Evolutionary conservation across 1,140 invertebrate genomes (phyloP), one percentile per base, ranked within the genome.

Genomic region (Bombus affinis): DNA sequence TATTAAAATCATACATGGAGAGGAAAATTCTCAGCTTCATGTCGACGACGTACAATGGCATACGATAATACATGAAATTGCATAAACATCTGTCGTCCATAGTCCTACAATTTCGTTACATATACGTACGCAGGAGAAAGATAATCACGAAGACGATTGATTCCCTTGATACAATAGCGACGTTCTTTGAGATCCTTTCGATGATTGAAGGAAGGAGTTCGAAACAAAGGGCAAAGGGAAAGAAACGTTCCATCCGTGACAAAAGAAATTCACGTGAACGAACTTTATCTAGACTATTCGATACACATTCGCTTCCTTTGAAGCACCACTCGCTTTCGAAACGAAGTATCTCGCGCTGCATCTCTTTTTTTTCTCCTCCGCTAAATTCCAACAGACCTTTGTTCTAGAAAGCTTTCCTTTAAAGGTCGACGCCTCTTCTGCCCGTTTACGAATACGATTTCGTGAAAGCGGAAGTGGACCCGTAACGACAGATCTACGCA

Each of bases 391-490:
- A 53, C 28, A 35, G 39, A 65, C 70, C 83, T 59, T 53, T 79
- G 62, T 86, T 83, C 68, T 78, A 81, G 59, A 85, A 68, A 86
- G 72, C 71, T 80, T 66, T 70, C 53, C 59, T 32, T 4, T 57
- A 32, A 57, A 66, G 42, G 44, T 68, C 35, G 28, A n/a, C 66
- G 5, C 22, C 18, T 53, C 37, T n/a, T 71, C 39, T 72, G 22
- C 39, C 59, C 57, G 28, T 22, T n/a, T 57, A 37, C 53, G 59
- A 59, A 80, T 53, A 68, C 78, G 77, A 62, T 75, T 83, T 86
- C 42, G 28, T n/a, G 32, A 89, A 89, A 89, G 85, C 88, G 88
- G 88, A 86, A 89, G 88, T 89, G 88, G 47, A 86, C 76, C 88
- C 88, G 88, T 86, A 80, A 89, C 59, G 78, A 87, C 71, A 86